These are phyloP conservation scores for Chaitophorus viminalis DNA, from an alignment of 2,888 invertebrate genomes.

Conservation along the genomic window DNA sequence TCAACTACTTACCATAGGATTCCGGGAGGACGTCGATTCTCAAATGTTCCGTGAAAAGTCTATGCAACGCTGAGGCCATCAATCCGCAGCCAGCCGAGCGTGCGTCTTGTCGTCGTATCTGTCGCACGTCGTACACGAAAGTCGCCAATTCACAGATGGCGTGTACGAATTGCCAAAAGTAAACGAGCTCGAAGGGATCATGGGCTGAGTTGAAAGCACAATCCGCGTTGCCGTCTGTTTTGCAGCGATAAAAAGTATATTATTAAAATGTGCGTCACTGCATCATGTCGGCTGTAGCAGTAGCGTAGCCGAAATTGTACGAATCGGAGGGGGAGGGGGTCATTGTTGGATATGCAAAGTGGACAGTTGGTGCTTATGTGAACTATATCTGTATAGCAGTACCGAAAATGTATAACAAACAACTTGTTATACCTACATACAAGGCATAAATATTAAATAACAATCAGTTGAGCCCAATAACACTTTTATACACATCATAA, in stretches of 20 bases:
- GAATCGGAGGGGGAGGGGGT: too few relatives aligned
- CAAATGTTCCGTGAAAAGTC: neutral
- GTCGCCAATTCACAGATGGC: constrained; percentile 26
- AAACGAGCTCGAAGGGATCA: constrained; percentile 48
- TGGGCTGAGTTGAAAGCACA: constrained; percentile 26
- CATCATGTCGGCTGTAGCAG: too few relatives aligned
- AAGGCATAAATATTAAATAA: too few relatives aligned
- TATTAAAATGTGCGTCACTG: neutral
- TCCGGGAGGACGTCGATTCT: neutral
- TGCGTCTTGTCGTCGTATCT: neutral
- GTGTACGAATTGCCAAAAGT: constrained; percentile 47
- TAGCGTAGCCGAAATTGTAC: too few relatives aligned
- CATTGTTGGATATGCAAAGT: too few relatives aligned
- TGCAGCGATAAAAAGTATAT: neutral
- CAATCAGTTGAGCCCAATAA: too few relatives aligned
- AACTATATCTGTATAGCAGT: neutral
- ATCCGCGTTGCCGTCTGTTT: constrained; percentile 21
- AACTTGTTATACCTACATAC: too few relatives aligned
- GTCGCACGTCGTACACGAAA: neutral
- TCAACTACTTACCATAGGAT: constrained; percentile 7
- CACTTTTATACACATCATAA: too few relatives aligned
- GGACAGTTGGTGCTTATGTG: too few relatives aligned
- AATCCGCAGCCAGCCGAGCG: neutral
- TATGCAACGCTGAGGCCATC: constrained; percentile 26
- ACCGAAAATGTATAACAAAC: too few relatives aligned